A percentile compares a stretch with the other conserved stretches of the same genome.
Evolutionary conservation across 2,113 vertebrate species (phyloP).

Genomic region (Meles meles): DNA sequence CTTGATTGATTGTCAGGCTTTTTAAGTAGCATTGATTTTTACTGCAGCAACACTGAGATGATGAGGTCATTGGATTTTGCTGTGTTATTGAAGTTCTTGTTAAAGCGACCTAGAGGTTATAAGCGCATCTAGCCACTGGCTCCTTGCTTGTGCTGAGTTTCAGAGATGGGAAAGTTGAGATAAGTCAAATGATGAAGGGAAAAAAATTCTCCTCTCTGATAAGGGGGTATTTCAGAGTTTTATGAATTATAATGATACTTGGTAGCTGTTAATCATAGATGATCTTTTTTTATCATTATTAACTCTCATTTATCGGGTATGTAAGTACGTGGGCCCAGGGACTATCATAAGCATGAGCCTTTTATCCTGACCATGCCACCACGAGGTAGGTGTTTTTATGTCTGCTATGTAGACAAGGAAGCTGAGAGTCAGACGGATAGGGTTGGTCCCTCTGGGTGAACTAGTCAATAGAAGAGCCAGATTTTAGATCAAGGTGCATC

Average conservation of each 20-base stretch:
- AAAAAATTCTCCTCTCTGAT: neutral
- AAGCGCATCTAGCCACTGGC: neutral
- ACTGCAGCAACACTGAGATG: slow-evolving; percentile 72
- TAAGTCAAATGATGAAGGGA: neutral
- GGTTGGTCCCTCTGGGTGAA: neutral
- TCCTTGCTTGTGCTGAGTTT: slow-evolving; percentile 40
- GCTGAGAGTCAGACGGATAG: neutral
- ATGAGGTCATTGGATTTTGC: slow-evolving; percentile 83
- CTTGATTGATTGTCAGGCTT: slow-evolving; percentile 79
- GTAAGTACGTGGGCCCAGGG: neutral
- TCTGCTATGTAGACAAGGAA: neutral
- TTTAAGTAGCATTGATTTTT: slow-evolving; percentile 82
- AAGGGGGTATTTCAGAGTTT: neutral
- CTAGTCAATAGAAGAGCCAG: neutral
- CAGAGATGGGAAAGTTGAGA: slow-evolving; percentile 20
- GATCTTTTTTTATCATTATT: slow-evolving; percentile 10
- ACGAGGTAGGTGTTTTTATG: neutral
- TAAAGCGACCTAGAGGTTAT: slow-evolving; percentile 70
- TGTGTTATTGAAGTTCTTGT: slow-evolving; percentile 74
- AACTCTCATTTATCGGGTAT: neutral
- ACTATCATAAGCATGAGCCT: neutral
- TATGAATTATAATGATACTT: neutral
- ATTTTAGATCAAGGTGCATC: neutral
- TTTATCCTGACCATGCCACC: neutral
- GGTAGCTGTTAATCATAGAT: neutral